Evolutionary conservation across 2,113 vertebrate species (phyloP).

Genomic region (Microtus pennsylvanicus): DNA sequence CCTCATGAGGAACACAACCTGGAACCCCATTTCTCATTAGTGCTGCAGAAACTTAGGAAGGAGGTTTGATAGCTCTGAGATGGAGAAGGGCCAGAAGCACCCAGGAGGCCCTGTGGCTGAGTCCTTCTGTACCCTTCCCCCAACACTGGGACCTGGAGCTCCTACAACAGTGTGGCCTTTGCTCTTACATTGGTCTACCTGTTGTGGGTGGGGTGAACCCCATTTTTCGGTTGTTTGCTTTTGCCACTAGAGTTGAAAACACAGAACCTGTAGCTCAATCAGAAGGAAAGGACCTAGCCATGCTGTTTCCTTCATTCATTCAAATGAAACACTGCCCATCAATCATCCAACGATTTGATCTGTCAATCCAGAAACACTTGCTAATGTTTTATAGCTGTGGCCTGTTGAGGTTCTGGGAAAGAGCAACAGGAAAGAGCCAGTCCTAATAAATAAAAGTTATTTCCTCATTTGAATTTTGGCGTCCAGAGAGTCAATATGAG

Average conservation of each 20-base stretch:
- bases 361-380: conserved; percentile 43
- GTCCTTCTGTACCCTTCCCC: background rate
- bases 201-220: background rate
- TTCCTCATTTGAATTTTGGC: conserved; percentile 53
- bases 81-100: background rate
- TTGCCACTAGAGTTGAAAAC: fast-evolving
- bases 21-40: fast-evolving
- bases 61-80: fast-evolving
- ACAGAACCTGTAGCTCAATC: background rate
- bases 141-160: background rate
- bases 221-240: background rate
- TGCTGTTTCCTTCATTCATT: background rate
- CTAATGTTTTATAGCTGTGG: conserved; percentile 17
- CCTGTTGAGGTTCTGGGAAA: conserved; percentile 60
- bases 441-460: conserved; percentile 48
- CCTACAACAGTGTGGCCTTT: background rate
- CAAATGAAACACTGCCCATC: background rate
- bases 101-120: background rate
- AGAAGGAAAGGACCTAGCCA: background rate
- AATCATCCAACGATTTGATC: background rate
- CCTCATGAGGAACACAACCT: fast-evolving
- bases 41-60: background rate
- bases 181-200: background rate
- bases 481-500: conserved; percentile 1
- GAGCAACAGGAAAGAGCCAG: background rate